A percentile compares a stretch with the other conserved stretches of the same genome.
Conservation (phyloP, 2,888 invertebrate species). For the Epistrophe grossulariae region DNA sequence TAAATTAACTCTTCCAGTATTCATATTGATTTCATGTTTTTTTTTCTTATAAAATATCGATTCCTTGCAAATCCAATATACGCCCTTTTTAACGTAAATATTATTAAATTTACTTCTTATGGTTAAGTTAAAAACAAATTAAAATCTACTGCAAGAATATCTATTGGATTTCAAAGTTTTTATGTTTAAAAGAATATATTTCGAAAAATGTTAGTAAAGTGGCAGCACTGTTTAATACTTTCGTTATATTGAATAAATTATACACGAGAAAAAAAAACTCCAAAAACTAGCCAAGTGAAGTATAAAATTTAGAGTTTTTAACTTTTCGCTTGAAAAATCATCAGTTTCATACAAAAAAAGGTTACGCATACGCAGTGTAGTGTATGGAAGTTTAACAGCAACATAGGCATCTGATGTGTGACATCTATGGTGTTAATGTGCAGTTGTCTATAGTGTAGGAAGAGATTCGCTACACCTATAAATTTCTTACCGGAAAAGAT, state of each 20-base stretch:
- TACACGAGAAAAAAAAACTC: background rate
- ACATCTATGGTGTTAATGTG: constrained; percentile 48
- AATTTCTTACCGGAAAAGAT: constrained; percentile 49
- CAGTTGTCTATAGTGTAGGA: constrained; percentile 8
- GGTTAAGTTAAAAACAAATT: too few relatives aligned
- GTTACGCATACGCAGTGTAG: constrained; percentile 58
- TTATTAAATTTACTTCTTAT: too few relatives aligned
- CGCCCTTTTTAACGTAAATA: too few relatives aligned
- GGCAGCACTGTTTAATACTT: background rate
- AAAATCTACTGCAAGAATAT: too few relatives aligned
- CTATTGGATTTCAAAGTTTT: too few relatives aligned
- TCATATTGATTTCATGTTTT: too few relatives aligned
- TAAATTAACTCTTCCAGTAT: too few relatives aligned
- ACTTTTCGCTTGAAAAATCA: constrained; percentile 42
- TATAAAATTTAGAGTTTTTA: constrained; percentile 38
- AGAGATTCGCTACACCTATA: background rate
- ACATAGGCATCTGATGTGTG: constrained; percentile 1
- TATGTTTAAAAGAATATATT: too few relatives aligned
- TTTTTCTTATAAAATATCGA: too few relatives aligned
- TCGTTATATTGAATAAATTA: background rate
- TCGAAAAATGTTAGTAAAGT: background rate
- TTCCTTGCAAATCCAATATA: too few relatives aligned
- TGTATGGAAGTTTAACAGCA: background rate
- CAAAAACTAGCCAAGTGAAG: constrained; percentile 1
- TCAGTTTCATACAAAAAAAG: background rate